Percentiles rank a stretch among this genome's conserved stretches.
These are phyloP conservation scores for Luehdorfia chinensis DNA, from an alignment of 1,140 invertebrate genomes.

Conservation along the genomic window DNA sequence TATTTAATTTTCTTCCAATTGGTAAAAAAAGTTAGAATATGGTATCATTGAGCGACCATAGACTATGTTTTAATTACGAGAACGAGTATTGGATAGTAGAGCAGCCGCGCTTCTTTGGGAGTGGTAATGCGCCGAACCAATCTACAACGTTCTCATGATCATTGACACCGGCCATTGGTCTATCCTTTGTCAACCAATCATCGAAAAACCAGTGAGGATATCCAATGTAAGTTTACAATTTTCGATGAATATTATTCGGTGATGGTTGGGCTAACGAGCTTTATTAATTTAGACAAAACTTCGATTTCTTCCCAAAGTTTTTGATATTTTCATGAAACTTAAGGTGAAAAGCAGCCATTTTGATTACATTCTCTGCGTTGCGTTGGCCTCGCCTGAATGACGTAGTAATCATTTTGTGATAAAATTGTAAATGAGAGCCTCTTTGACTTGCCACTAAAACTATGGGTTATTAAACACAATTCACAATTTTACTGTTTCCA, in stretches of 20 bases:
- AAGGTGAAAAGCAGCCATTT: slow-evolving; percentile 69
- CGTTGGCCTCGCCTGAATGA: slow-evolving; percentile 47
- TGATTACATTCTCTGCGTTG: slow-evolving; percentile 54
- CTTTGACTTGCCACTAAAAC: too few relatives aligned
- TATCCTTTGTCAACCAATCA: slow-evolving; percentile 77
- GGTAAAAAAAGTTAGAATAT: not conserved
- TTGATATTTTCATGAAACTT: slow-evolving; percentile 41
- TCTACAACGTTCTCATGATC: slow-evolving; percentile 73
- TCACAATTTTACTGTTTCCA: not conserved
- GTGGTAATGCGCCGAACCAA: slow-evolving; percentile 75
- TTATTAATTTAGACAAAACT: slow-evolving; percentile 33
- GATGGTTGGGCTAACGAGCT: slow-evolving; percentile 36
- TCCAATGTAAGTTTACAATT: slow-evolving; percentile 74
- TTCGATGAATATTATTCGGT: slow-evolving; percentile 48
- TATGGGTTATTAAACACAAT: not conserved
- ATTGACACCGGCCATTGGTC: slow-evolving; percentile 76
- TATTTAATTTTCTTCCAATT: not conserved
- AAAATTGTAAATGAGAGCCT: slow-evolving; percentile 15
- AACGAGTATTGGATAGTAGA: slow-evolving; percentile 56
- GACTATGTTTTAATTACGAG: slow-evolving; percentile 60
- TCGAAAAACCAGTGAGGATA: slow-evolving; percentile 73
- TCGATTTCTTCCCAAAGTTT: slow-evolving; percentile 27
- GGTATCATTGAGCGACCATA: slow-evolving; percentile 34
- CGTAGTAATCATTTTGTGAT: slow-evolving; percentile 45
- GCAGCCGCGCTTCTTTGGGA: slow-evolving; percentile 62